Conservation (phyloP, 1,140 invertebrate genomes). For the Ceratosolen fusciceps region DNA sequence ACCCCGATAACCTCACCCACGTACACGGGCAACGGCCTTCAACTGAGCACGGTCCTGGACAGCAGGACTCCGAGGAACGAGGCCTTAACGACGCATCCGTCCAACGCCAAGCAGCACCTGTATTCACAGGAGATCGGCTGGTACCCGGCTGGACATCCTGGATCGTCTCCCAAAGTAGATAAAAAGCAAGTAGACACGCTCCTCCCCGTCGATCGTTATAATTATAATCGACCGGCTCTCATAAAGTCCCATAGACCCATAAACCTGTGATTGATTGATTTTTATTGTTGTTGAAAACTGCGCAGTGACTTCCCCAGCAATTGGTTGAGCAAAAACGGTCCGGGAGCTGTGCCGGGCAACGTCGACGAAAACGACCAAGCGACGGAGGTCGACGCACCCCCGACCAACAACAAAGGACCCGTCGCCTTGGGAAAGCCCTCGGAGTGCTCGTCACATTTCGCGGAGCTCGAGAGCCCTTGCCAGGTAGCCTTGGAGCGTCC, state of each 20-base stretch:
- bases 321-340: constrained; percentile 64
- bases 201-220: no score
- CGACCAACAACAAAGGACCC: constrained; percentile 56
- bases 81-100: constrained; percentile 59
- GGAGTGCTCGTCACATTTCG: constrained; percentile 62
- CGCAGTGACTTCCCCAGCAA: constrained; percentile 64
- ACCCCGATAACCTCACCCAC: constrained; percentile 60
- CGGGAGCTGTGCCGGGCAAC: constrained; percentile 62
- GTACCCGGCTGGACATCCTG: constrained; percentile 61
- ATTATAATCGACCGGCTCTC: no score
- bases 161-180: constrained; percentile 62
- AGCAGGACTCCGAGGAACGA: constrained; percentile 52
- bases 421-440: constrained; percentile 62
- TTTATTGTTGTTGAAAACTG: no score
- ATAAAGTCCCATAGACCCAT: no score
- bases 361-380: constrained; percentile 66
- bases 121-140: constrained; percentile 68
- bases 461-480: constrained; percentile 64
- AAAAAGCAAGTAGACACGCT: constrained; percentile 56
- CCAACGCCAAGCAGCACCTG: constrained; percentile 65
- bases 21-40: constrained; percentile 57
- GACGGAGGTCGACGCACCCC: constrained; percentile 60
- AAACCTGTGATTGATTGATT: no score
- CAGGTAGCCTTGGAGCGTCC: constrained; percentile 59
- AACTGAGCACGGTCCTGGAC: constrained; percentile 56